Conservation (phyloP, 2,797 vertebrate genomes). For the Poeciliopsis infans region DNA sequence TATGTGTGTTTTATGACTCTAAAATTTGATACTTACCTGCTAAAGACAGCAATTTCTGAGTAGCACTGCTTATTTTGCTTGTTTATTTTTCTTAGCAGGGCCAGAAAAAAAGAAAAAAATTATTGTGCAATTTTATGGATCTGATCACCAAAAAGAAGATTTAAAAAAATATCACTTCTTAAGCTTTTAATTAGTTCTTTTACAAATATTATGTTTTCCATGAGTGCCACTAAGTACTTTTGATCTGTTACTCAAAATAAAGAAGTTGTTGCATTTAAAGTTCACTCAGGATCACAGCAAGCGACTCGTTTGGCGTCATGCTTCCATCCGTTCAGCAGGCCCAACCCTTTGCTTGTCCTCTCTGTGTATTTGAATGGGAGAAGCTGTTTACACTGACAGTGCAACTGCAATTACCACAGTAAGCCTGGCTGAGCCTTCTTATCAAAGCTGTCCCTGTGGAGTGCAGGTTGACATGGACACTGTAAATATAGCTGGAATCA, state of each 20-base stretch:
- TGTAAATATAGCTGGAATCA: slow-evolving; percentile 65
- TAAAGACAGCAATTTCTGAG: neutral
- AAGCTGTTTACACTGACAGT: slow-evolving; percentile 53
- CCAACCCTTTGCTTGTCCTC: slow-evolving; percentile 23
- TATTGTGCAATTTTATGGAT: neutral
- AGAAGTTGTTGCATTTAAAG: neutral
- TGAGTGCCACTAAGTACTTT: neutral
- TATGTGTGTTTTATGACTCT: neutral
- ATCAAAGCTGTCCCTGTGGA: slow-evolving; percentile 60
- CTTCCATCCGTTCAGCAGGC: slow-evolving; percentile 19
- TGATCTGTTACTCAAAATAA: neutral
- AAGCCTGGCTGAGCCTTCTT: slow-evolving; percentile 63
- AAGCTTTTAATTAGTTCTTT: neutral
- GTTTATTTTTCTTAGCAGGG: too few relatives aligned
- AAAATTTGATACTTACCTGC: neutral
- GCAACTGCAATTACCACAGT: slow-evolving; percentile 68
- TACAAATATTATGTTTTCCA: neutral
- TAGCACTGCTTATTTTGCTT: too few relatives aligned
- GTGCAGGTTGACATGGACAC: slow-evolving; percentile 69
- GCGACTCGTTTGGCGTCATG: neutral
- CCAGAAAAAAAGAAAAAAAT: neutral
- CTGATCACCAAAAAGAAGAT: neutral
- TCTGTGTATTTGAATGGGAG: slow-evolving; percentile 29
- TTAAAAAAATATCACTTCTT: neutral
- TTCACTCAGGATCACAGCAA: slow-evolving; percentile 1